These are phyloP conservation scores for Heliothis subflexa DNA, from an alignment of 1,140 invertebrate species.

Conservation along the genomic window DNA sequence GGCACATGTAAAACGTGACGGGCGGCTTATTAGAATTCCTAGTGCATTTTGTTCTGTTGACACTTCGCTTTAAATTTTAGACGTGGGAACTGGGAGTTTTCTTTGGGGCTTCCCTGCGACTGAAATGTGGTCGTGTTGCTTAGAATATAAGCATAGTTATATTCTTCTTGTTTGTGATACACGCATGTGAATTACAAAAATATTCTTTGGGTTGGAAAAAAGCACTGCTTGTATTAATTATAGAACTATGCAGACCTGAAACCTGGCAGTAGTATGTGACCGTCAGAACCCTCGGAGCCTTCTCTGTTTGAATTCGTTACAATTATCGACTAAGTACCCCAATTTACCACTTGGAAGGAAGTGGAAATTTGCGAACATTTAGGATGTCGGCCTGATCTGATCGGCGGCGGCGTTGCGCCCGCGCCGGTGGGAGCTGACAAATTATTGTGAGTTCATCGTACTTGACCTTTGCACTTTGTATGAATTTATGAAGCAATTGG, in stretches of 20 bases:
- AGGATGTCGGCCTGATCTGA: constrained; percentile 38
- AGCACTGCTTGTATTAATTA: too few relatives aligned
- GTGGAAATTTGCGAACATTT: constrained; percentile 41
- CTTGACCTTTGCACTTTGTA: constrained; percentile 69
- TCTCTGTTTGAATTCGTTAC: too few relatives aligned
- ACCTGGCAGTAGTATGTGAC: too few relatives aligned
- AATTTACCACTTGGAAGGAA: constrained; percentile 34
- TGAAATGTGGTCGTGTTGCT: neutral
- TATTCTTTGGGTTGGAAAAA: too few relatives aligned
- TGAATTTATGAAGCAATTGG: constrained; percentile 54
- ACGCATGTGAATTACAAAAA: too few relatives aligned
- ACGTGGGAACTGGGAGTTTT: neutral
- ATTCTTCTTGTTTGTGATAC: neutral
- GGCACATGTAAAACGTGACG: constrained; percentile 12
- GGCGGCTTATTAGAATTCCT: neutral
- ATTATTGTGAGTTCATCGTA: constrained; percentile 65
- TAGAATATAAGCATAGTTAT: neutral
- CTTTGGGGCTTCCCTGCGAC: neutral
- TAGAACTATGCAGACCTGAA: too few relatives aligned
- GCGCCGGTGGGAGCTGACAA: constrained; percentile 39
- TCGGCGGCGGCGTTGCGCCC: constrained; percentile 22
- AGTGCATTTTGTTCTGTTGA: constrained; percentile 9
- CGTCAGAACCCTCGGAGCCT: too few relatives aligned
- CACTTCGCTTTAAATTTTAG: constrained; percentile 18
- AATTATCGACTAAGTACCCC: constrained; percentile 6